Base-by-base conservation (phyloP, 2,888 invertebrate species). In the Limenitis camilla region DNA sequence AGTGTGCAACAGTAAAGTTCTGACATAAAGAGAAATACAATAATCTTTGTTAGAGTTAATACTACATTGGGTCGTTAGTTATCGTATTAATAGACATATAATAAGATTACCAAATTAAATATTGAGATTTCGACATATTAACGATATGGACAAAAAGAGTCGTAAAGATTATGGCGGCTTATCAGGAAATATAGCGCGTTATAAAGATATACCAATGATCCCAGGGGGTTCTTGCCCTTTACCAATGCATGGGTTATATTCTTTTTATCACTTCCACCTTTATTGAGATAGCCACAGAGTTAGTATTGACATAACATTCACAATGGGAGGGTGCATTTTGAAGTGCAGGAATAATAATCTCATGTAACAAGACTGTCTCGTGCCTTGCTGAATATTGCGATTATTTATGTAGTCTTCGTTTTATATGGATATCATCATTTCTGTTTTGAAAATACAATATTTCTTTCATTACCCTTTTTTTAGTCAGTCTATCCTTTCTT, bases 191-290 rank as follows among this genome's bases (percentile, higher is more conserved):
- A 68, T 78, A 76, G 81, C 75, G 78, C 73, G 68, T 68, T 73
- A 75, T 79, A 72, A 81, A 79, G 78, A 81, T 78, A 80, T 78
- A 69, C 71, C 78, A 77, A 78, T 84, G 81, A 84, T 82, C 80
- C 76, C 61, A 61, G 67, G 66, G 81, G 81, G 78, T 74, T 71
- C 71, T 69, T 76, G 72, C 74, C 76, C 77, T 65, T 71, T 69
- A 72, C 68, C 74, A 71, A 78, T 76, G 76, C 76, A 68, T 72
- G 69, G 64, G 35, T 52, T 49, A 48, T 36, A 46, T 46, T 52
- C 30, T 40, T 35, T 52, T 52, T 35, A 29, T 40, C 44, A 51
- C 45, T 51, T 48, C 53, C 48, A 48, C 49, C 45, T 55, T 52
- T 64, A 60, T 63, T 56, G 27, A 39, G 35, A 51, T 36, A 42